Conservation (phyloP, 2,797 vertebrate species). For the Tiaroga cobitis region DNA sequence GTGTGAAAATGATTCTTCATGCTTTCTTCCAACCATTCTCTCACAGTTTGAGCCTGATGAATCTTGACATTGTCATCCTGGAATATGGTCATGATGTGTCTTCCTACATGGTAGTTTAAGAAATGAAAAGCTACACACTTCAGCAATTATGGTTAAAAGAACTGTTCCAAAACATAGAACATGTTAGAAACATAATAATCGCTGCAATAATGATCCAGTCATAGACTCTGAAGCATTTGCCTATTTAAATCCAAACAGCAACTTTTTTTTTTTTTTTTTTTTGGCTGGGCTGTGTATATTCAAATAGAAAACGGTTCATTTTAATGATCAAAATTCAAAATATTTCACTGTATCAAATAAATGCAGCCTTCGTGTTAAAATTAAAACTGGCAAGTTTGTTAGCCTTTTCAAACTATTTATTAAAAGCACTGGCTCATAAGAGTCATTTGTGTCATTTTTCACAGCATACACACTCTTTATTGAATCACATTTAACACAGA, state of each 20-base stretch:
- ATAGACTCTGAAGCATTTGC: not conserved
- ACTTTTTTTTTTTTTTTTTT: too few species aligned
- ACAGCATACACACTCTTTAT: not conserved
- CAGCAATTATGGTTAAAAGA: too few species aligned
- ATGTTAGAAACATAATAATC: too few species aligned
- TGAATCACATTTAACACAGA: not conserved
- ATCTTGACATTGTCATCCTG: too few species aligned
- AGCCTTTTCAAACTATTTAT: not conserved
- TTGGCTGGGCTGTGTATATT: not conserved
- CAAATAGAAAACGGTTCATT: not conserved
- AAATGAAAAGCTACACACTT: too few species aligned
- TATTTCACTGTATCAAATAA: not conserved
- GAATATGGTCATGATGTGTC: too few species aligned
- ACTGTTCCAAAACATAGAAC: too few species aligned
- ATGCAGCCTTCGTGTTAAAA: not conserved
- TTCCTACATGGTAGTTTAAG: too few species aligned
- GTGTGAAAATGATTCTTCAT: too few species aligned
- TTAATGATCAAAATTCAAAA: not conserved
- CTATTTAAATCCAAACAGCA: too few species aligned
- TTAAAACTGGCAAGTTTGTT: not conserved
- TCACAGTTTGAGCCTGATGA: too few species aligned
- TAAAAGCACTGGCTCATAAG: not conserved
- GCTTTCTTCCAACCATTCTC: too few species aligned
- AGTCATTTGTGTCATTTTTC: not conserved
- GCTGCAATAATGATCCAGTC: not conserved